Base-by-base conservation (phyloP, 2,888 invertebrate species). In the Temnothorax rugatulus region DNA sequence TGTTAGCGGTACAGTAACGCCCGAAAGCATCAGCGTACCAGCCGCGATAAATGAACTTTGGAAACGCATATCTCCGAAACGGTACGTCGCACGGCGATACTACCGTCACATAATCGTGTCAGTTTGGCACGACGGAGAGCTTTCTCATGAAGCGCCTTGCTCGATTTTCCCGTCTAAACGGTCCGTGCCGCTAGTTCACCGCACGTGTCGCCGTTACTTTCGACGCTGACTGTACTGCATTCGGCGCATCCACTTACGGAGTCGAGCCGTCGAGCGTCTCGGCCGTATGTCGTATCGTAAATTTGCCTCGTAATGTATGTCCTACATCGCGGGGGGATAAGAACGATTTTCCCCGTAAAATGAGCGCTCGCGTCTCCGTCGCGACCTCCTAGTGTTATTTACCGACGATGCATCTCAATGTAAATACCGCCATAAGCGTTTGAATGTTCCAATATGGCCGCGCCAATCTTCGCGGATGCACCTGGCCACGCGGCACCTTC, bases 71-170 rank as follows among this genome's bases (percentile, higher is more conserved):
- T 86, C 91, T 92, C 77, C 38, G 44, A 11, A 90, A 90, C 66
- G 47, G 47, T 47, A 2, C 38, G 7, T 82, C 84, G 41, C 69
- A 83, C 29, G 11, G 25, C 44, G 63, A 89, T 75, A 90, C 88
- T 89, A 86, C 76, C 83, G 87, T 85, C 89, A 92, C 90, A 89
- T 91, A 92, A 91, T 92, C 91, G 93, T 91, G 63, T 84, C 89
- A 93, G 87, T 91, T 92, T 93, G 91, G 91, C 75, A 59, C 52
- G 89, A 77, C 87, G 90, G 88, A 91, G 86, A 93, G 86, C 84
- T 94, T 92, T 94, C 90, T 91, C 84, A 89, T 88, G 89, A 92
- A 92, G 92, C 94, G 91, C 94, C 93, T 85, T 57, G 61, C 83
- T 5, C 79, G 92, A 93, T 93, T 93, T 90, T 92, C 91, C 85